These are phyloP conservation scores for Agonum fuliginosum DNA, from an alignment of 2,888 invertebrate genomes.

Conservation along the genomic window DNA sequence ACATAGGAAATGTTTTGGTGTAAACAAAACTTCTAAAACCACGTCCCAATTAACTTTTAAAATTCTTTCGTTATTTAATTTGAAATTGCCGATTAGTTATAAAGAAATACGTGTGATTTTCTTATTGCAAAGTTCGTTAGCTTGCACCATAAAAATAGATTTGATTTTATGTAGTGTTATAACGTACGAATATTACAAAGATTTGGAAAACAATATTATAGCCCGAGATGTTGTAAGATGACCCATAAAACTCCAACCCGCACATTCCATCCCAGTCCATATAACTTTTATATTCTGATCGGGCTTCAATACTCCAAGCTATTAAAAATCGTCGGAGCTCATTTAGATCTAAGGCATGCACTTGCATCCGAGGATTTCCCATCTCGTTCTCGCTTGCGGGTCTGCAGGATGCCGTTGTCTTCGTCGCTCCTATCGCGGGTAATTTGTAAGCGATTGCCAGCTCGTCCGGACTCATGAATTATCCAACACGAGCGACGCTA, in stretches of 20 bases:
- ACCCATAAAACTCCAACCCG: conserved; percentile 24
- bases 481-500: conserved; percentile 55
- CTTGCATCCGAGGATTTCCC: conserved; percentile 8
- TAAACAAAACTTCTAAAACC: too few relatives aligned
- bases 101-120: too few relatives aligned
- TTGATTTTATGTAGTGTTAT: too few relatives aligned
- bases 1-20: too few relatives aligned
- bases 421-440: conserved; percentile 57
- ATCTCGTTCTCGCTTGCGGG: neutral
- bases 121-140: too few relatives aligned
- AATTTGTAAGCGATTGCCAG: conserved; percentile 62
- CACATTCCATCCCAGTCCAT: conserved; percentile 38
- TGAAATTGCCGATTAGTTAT: too few relatives aligned
- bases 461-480: conserved; percentile 61
- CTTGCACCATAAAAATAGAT: too few relatives aligned
- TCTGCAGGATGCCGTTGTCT: neutral
- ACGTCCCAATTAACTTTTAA: too few relatives aligned
- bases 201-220: conserved; percentile 30
- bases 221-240: conserved; percentile 5
- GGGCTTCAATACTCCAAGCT: conserved; percentile 43
- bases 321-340: conserved; percentile 56
- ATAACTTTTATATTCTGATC: conserved; percentile 46
- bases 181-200: conserved; percentile 6
- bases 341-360: conserved; percentile 40
- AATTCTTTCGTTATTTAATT: too few relatives aligned